Base-by-base conservation (phyloP, 2,797 vertebrate genomes). In the Myioborus melanocephalus region DNA sequence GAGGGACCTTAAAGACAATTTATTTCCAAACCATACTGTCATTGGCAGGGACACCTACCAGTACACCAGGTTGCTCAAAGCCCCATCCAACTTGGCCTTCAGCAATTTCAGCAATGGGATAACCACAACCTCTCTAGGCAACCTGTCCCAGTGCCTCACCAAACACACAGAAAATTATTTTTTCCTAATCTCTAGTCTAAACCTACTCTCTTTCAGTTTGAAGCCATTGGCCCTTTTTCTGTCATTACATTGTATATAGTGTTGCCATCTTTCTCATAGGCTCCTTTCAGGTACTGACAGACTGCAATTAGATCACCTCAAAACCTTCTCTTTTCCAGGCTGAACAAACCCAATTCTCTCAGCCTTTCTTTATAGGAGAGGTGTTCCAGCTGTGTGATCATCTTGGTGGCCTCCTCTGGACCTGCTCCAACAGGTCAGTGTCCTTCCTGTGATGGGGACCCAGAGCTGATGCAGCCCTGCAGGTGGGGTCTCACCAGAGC, bases 381-480 rank as follows among this genome's bases (percentile, higher is more conserved):
- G 14, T 22, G 26, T 7, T 65, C 35, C 52, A 57, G 14, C 12
- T 32, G 32, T 65, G 13, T 41, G 10, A 41, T 30, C 16, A 34
- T 43, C 52, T 34, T 49, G 17, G 35, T 83, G 6, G 2, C 16
- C 35, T 11, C 4, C 34, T 39, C 50, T 49, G 35, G 8, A 56
- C 41, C 3, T 24, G 10, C 41, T 63, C 49, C 34, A 37, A 28
- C 5, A 47, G 19, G 28, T 8, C 4, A 0, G 0, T 34, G 24
- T 34, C 34, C 34, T 47, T n/a, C 15, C 49, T 21, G 16, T 49
- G 24, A 50, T 73, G 30, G 7, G 13, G 2, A 10, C 43, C 20
- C 20, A 47, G 50, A 65, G 35, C 7, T 32, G 43, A 26, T 41
- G 50, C 14, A 83, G 60, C 26, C 5, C 26, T 20, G 7, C 50